Evolutionary conservation across 2,113 vertebrate species (phyloP).

Genomic region (Sciurus niger): DNA sequence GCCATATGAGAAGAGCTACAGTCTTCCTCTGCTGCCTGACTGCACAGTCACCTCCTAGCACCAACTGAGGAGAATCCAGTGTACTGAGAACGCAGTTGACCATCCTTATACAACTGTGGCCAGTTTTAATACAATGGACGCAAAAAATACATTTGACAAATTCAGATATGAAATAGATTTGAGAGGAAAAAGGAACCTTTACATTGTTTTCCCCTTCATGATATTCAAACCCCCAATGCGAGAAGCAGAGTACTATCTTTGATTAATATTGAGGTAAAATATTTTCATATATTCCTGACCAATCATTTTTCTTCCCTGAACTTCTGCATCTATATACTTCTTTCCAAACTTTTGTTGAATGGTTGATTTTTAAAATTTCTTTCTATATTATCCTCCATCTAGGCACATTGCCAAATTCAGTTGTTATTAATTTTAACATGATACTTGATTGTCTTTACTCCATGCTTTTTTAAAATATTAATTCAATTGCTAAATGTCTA

Average conservation of each 20-base stretch:
- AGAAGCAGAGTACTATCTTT: background rate
- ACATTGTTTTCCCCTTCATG: background rate
- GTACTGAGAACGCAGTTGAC: background rate
- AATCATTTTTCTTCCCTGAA: background rate
- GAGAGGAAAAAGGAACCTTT: background rate
- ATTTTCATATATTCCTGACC: background rate
- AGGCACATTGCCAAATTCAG: background rate
- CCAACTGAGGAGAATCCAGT: too few species aligned
- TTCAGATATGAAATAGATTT: background rate
- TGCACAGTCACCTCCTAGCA: background rate
- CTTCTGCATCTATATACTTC: background rate
- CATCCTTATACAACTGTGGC: background rate
- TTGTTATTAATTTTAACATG: background rate
- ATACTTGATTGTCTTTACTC: background rate
- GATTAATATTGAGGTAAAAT: background rate
- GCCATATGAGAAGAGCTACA: too few species aligned
- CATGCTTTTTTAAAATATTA: background rate
- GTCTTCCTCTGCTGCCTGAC: background rate
- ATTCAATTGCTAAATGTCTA: slow-evolving; percentile 10
- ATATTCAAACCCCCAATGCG: background rate
- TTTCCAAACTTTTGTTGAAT: background rate
- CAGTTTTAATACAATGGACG: background rate
- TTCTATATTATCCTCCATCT: background rate
- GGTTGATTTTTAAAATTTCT: background rate
- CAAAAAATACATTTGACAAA: background rate